These are phyloP conservation scores for Bombus haemorrhoidalis DNA, from an alignment of 1,140 invertebrate species.

Conservation along the genomic window DNA sequence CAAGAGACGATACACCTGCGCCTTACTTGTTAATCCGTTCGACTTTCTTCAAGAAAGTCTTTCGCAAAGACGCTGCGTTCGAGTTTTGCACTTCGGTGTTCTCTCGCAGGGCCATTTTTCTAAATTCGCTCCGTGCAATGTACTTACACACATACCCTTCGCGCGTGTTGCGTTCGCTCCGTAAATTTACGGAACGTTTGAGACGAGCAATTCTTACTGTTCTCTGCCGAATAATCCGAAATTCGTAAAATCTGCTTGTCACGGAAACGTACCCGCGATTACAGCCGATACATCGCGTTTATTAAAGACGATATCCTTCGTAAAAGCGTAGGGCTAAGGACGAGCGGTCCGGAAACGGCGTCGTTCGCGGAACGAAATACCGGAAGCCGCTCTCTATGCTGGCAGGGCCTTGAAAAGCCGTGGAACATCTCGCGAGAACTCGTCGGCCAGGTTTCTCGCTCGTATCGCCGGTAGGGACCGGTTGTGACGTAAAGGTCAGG, in stretches of 20 bases:
- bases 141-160: neutral
- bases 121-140: accelerated
- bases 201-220: neutral
- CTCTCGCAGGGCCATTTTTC: neutral
- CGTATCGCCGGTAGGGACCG: constrained; percentile 39
- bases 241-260: neutral
- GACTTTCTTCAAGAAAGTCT: neutral
- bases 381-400: constrained; percentile 51
- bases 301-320: neutral
- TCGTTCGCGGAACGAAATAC: constrained; percentile 50
- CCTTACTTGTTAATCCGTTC: too few species aligned
- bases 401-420: constrained; percentile 23
- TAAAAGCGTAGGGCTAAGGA: neutral
- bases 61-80: neutral
- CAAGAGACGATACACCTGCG: too few species aligned
- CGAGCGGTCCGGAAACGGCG: constrained; percentile 39
- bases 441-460: constrained; percentile 51
- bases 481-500: constrained; percentile 72
- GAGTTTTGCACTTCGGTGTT: neutral
- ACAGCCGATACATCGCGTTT: neutral
- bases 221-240: neutral
- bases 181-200: too few species aligned
- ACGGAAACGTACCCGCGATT: neutral
- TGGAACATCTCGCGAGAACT: constrained; percentile 50
- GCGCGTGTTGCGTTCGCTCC: too few species aligned